Conservation (phyloP, 2,888 invertebrate species). For the Subacronicta megacephala region DNA sequence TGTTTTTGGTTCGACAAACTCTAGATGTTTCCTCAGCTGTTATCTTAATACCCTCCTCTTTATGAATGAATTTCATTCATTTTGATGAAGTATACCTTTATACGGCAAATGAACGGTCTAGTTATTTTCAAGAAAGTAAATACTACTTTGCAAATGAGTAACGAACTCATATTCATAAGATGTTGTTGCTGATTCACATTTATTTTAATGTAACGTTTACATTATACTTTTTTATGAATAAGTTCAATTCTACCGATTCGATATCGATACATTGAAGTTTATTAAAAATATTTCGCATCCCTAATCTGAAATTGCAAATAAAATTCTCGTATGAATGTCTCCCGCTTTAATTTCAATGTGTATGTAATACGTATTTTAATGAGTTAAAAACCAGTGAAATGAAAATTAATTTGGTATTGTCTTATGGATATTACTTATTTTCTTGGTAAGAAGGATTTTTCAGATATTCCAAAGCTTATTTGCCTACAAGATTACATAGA, state of each 20-base stretch:
- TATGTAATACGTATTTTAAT: background rate
- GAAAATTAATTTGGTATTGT: slow-evolving; percentile 34
- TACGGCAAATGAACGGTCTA: slow-evolving; percentile 17
- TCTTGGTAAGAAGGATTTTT: slow-evolving; percentile 13
- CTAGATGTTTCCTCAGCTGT: slow-evolving; percentile 29
- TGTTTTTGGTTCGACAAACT: slow-evolving; percentile 29
- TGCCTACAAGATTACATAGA: slow-evolving; percentile 20
- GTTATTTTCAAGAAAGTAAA: slow-evolving; percentile 20
- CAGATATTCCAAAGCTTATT: slow-evolving; percentile 11
- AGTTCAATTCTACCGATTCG: background rate
- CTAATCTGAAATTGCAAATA: slow-evolving; percentile 6
- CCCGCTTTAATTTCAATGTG: slow-evolving; percentile 11
- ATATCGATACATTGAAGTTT: background rate
- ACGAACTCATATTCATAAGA: slow-evolving; percentile 7
- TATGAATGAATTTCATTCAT: slow-evolving; percentile 33
- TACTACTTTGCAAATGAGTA: slow-evolving; percentile 16
- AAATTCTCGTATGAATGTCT: background rate
- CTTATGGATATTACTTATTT: slow-evolving; percentile 35
- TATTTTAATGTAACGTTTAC: slow-evolving; percentile 5
- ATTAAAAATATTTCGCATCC: slow-evolving; percentile 6
- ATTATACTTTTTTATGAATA: background rate
- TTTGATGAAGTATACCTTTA: slow-evolving; percentile 23
- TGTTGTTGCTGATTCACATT: background rate
- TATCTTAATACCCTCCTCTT: slow-evolving; percentile 16
- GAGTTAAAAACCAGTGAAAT: slow-evolving; percentile 12